Base-by-base conservation (phyloP, 1,140 invertebrate genomes). In the Caenorhabditis briggsae region DNA sequence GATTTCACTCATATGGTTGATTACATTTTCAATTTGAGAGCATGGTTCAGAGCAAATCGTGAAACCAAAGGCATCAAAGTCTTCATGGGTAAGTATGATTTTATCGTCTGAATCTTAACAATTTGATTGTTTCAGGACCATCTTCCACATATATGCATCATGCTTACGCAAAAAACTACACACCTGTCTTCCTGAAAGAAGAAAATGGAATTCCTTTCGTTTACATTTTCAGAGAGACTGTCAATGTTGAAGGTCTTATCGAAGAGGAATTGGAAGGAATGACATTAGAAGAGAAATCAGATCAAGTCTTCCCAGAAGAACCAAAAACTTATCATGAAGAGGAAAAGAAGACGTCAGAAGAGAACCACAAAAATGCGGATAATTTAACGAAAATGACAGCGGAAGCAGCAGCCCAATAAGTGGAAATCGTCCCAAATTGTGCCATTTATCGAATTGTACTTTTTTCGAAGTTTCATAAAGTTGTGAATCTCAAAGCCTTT, bases 1-100 rank as follows among this genome's bases (percentile, higher is more conserved):
- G 70, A 78, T 78, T 78, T 78, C 70, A 78, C 70, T 12, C 53
- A 78, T 53, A 78, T 78, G 70, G 20, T 78, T 23, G 70, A 78
- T 78, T 78, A 78, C 41, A 78, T 78, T 50, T 78, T 78, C 70
- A 78, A 78, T 53, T 23, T 78, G 46, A 78, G 70, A 78, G 70
- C 70, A 78, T 78, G 70, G 70, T 78, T 78, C 46, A 78, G 46
- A 78, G 70, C 70, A 3, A 78, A 78, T 11, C 43, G 70, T 18
- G 70, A 78, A 23, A 78, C 70, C 3, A 78, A 78, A 53, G 70
- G 50, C 23, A 78, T 78, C 5, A 50, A 48, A 5, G 70, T 78
- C 5, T 78, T 18, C 20, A 78, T 78, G 18, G 70, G 70, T 78
- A 11, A 50, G 70, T 50, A 46, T 20, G 5, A 65, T 53, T 58